These are phyloP conservation scores for Clarias laeviceps DNA, from an alignment of 2,797 vertebrate species.

Conservation along the genomic window DNA sequence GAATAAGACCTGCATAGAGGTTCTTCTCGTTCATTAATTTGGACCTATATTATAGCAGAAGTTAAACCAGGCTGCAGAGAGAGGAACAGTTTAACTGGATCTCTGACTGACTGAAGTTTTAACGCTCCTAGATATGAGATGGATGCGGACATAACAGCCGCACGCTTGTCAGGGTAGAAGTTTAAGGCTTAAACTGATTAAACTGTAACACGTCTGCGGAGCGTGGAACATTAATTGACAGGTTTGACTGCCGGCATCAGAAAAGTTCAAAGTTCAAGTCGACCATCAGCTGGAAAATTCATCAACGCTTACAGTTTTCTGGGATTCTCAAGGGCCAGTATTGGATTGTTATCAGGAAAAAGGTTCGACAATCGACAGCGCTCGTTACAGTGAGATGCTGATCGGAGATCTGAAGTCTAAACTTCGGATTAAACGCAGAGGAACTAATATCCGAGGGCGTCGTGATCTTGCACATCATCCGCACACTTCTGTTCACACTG, in stretches of 20 bases:
- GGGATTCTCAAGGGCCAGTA: too few relatives aligned
- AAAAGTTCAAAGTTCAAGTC: too few relatives aligned
- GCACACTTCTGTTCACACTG: too few relatives aligned
- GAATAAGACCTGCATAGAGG: background rate
- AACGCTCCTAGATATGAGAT: background rate
- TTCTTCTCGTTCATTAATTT: slow-evolving; percentile 34
- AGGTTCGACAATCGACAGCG: too few relatives aligned
- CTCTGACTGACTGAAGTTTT: background rate
- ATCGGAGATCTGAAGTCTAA: too few relatives aligned
- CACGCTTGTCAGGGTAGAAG: background rate
- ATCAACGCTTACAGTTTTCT: too few relatives aligned
- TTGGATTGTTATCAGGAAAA: too few relatives aligned
- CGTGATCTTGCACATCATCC: too few relatives aligned
- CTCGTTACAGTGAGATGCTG: too few relatives aligned
- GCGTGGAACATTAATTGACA: slow-evolving; percentile 22
- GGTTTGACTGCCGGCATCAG: background rate
- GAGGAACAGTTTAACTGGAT: background rate
- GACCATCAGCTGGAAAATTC: too few relatives aligned
- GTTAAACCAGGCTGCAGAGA: background rate
- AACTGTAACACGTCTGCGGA: slow-evolving; percentile 15
- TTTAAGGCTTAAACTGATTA: background rate
- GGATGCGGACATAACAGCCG: slow-evolving; percentile 15
- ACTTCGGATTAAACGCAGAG: too few relatives aligned
- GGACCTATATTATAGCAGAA: background rate
- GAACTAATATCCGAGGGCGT: too few relatives aligned